Evolutionary conservation across 1,140 invertebrate species (phyloP).

Genomic region (Drosophila repleta): DNA sequence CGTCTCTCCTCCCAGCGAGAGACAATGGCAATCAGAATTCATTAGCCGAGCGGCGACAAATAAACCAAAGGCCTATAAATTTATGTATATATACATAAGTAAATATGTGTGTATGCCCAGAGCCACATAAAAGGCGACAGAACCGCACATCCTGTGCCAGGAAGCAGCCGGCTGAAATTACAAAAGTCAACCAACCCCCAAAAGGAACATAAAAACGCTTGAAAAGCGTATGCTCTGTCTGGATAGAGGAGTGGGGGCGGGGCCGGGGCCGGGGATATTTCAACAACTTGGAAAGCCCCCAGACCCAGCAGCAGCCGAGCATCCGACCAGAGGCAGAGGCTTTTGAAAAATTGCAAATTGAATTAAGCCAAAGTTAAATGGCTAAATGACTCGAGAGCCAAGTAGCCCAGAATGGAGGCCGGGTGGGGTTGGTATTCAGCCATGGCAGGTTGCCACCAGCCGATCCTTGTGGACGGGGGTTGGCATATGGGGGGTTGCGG

Average conservation of each 20-base stretch:
- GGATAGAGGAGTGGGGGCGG: conserved; percentile 2
- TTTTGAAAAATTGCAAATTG: conserved; percentile 84
- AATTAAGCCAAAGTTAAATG: conserved; percentile 84
- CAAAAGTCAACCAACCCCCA: conserved; percentile 79
- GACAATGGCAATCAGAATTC: conserved; percentile 78
- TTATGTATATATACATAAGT: conserved; percentile 41
- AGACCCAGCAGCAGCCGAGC: conserved; percentile 12
- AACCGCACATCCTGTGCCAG: conserved; percentile 78
- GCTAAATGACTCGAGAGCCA: conserved; percentile 81
- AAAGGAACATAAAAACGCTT: conserved; percentile 76
- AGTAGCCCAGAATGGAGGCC: conserved; percentile 48
- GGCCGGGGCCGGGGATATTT: conserved; percentile 21
- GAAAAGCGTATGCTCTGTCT: conserved; percentile 71
- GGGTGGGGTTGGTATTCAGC: conserved; percentile 6
- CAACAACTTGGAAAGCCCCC: conserved; percentile 35
- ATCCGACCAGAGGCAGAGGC: conserved; percentile 46
- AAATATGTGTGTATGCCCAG: conserved; percentile 62
- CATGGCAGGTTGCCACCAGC: conserved; percentile 28
- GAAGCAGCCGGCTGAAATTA: conserved; percentile 78
- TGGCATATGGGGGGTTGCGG: conserved; percentile 62
- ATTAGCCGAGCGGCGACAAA: conserved; percentile 76
- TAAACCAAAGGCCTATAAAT: conserved; percentile 67
- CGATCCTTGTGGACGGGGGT: conserved; percentile 1
- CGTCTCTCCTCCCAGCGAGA: conserved; percentile 10
- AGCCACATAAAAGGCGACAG: conserved; percentile 74